Conservation (phyloP, 2,797 vertebrate species). For the Phoxinus dragarum region DNA sequence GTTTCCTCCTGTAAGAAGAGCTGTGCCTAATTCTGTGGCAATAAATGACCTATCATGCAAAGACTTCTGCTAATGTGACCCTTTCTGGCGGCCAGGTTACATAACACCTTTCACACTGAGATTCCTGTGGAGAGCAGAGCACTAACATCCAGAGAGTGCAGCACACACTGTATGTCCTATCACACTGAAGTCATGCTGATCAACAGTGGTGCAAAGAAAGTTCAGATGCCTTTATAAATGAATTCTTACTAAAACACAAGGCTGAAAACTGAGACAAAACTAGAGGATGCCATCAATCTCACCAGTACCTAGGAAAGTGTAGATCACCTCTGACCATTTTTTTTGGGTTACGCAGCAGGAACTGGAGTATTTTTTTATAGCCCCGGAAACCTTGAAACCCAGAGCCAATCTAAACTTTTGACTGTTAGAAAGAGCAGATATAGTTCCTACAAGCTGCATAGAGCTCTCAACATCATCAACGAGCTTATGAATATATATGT, state of each 20-base stretch:
- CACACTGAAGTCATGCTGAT: conserved; percentile 64
- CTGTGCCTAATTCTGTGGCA: not conserved
- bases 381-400: not conserved
- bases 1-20: not conserved
- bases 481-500: not conserved
- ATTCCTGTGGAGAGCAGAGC: conserved; percentile 43
- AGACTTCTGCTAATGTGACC: conserved; percentile 35
- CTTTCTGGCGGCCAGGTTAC: conserved; percentile 50
- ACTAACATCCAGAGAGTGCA: not conserved
- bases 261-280: conserved; percentile 59
- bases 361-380: conserved; percentile 19
- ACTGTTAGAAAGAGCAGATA: conserved; percentile 13
- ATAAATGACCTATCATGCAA: conserved; percentile 36
- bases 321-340: conserved; percentile 15
- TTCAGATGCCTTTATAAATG: conserved; percentile 54
- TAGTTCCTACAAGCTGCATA: not conserved
- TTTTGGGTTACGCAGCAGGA: conserved; percentile 2
- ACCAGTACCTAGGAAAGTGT: conserved; percentile 51
- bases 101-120: conserved; percentile 46
- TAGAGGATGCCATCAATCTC: conserved; percentile 70
- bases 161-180: conserved; percentile 39
- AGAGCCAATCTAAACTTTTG: conserved; percentile 21
- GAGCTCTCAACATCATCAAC: not conserved
- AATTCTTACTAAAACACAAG: conserved; percentile 32
- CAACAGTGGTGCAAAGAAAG: conserved; percentile 64